These are phyloP conservation scores for Yponomeuta cagnagella DNA, from an alignment of 2,888 invertebrate species.

Conservation along the genomic window DNA sequence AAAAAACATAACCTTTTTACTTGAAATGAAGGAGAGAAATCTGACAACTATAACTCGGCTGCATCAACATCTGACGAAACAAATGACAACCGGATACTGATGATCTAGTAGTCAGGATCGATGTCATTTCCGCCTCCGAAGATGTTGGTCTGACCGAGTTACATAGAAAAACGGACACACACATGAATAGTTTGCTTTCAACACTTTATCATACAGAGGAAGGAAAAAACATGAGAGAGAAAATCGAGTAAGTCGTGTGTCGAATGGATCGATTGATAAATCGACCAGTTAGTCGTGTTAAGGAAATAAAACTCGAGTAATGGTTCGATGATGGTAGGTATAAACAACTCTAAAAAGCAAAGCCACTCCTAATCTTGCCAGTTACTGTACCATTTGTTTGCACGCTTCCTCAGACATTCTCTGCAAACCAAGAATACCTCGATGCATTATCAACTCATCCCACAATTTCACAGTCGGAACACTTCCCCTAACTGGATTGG, in stretches of 20 bases:
- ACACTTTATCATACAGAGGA: background rate
- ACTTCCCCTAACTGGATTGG: too few relatives aligned
- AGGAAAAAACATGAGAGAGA: slow-evolving; percentile 23
- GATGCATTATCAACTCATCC: background rate
- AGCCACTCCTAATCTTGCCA: slow-evolving; percentile 70
- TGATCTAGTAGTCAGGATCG: too few relatives aligned
- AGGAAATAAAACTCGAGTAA: slow-evolving; percentile 64
- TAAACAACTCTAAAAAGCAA: slow-evolving; percentile 62
- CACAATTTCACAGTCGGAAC: too few relatives aligned
- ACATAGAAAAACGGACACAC: background rate
- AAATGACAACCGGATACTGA: too few relatives aligned
- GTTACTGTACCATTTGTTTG: slow-evolving; percentile 85
- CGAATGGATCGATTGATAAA: slow-evolving; percentile 20
- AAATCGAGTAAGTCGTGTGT: slow-evolving; percentile 35
- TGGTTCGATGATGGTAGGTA: slow-evolving; percentile 26
- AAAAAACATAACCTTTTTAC: slow-evolving; percentile 49
- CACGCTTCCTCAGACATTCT: slow-evolving; percentile 89
- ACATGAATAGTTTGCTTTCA: background rate
- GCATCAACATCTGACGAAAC: too few relatives aligned
- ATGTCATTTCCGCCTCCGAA: too few relatives aligned
- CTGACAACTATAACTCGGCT: slow-evolving; percentile 30
- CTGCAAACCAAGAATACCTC: slow-evolving; percentile 78
- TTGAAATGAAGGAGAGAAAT: slow-evolving; percentile 32
- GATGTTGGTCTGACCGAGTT: too few relatives aligned
- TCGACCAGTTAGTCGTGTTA: slow-evolving; percentile 65